Evolutionary conservation across 2,113 vertebrate genomes (phyloP), one percentile per base, ranked within the genome.

Genomic region (Pyrgilauda ruficollis): DNA sequence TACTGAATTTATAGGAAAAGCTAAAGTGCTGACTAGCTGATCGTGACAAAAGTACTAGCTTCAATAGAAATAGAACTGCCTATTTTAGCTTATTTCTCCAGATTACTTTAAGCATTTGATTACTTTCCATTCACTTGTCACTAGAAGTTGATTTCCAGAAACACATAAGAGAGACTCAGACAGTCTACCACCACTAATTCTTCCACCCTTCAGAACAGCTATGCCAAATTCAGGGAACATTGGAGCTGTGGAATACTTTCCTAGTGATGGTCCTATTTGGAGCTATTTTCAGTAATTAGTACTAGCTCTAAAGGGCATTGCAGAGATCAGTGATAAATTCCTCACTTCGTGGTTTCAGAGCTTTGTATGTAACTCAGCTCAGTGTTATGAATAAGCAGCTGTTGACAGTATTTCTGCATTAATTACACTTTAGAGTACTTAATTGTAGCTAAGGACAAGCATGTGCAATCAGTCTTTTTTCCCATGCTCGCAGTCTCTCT

Each of bases 401-500:
- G 95, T 39, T 89, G 73, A 75, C 76, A 72, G 50, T 72, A 85
- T 93, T 87, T 82, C 74, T 93, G 75, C 47, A 55, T 89, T 83
- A 69, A 82, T 82, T 87, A 43, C 28, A 67, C 88, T 88, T 88
- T 41, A 21, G 79, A 88, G 72, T 84, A 81, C 61, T 85, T 93
- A 88, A 83, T 80, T 74, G 59, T 77, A 86, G 82, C 56, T 74
- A 52, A 84, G 37, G 56, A 84, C 35, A 92, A 69, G 79, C 63
- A 59, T 30, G 11, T 93, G 78, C 82, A 85, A 44, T 77, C 56
- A 87, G 74, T 41, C 53, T 70, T 76, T 87, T 72, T 89, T 73
- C 90, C 81, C 68, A 37, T 84, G 56, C 66, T 89, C 3, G 0
- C 76, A 78, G 76, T 27, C 30, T 85, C 59, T 73, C 41, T 18